phyloP scores from a whole-genome alignment of 2,113 vertebrate species.

The Sigmodon hispidus region DNA sequence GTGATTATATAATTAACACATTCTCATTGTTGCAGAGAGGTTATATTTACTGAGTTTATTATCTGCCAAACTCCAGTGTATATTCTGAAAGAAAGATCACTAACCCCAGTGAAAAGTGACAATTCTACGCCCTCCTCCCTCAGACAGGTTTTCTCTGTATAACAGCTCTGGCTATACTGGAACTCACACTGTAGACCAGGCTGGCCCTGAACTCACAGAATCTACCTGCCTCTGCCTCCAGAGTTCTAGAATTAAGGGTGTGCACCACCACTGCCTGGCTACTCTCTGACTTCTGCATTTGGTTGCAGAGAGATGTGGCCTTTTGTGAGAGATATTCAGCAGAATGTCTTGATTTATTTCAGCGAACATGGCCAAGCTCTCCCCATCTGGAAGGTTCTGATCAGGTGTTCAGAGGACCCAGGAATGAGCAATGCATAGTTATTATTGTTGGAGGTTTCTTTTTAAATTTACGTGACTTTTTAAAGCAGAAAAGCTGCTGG shows the following conservation, averaged over 20 bases:
- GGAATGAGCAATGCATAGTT: not conserved
- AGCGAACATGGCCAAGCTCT: not conserved
- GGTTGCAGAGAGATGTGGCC: constrained; percentile 13
- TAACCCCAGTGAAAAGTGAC: not conserved
- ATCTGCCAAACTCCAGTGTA: not conserved
- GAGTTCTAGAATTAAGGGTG: not conserved
- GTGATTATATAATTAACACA: not conserved
- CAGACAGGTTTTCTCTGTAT: not conserved
- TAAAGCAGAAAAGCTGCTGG: not conserved
- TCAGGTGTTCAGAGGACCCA: not conserved
- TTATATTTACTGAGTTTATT: constrained; percentile 16
- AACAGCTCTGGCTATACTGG: not conserved
- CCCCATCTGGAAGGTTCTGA: not conserved
- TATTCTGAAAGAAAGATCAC: constrained; percentile 5
- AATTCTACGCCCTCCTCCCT: not conserved
- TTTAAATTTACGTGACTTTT: constrained; percentile 1
- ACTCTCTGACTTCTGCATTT: not conserved
- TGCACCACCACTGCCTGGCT: not conserved
- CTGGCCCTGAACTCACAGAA: not conserved
- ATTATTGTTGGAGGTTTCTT: not conserved
- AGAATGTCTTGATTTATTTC: constrained; percentile 10
- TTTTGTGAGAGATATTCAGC: not conserved
- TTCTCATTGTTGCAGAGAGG: constrained; percentile 27
- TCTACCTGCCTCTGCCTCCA: not conserved
- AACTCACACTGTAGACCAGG: not conserved